Conservation (phyloP, 2,797 vertebrate genomes). For the Martes flavigula region DNA sequence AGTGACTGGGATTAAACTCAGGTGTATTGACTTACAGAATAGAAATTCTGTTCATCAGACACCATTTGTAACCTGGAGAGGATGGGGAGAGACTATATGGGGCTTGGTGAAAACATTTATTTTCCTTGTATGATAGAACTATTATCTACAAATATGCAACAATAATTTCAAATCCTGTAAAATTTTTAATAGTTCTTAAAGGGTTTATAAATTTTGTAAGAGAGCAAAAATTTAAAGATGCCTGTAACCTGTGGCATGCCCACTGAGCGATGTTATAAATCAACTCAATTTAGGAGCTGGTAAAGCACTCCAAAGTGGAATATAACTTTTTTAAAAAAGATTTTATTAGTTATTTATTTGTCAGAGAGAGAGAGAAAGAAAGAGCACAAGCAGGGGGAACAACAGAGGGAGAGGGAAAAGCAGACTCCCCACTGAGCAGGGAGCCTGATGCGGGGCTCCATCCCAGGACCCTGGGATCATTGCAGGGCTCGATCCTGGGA, state of each 20-base stretch:
- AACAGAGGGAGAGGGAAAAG: not conserved
- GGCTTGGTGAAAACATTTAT: not conserved
- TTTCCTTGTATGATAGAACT: not conserved
- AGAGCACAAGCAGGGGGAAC: not conserved
- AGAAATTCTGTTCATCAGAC: not conserved
- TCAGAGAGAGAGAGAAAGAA: too few relatives aligned
- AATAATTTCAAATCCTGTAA: conserved; percentile 23
- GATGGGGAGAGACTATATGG: not conserved
- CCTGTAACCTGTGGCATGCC: not conserved
- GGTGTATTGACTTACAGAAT: not conserved
- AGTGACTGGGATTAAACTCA: not conserved
- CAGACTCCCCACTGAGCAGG: not conserved
- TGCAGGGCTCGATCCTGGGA: not conserved
- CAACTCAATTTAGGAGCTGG: not conserved
- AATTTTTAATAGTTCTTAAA: not conserved
- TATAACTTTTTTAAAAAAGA: not conserved
- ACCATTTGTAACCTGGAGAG: not conserved
- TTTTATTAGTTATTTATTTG: not conserved
- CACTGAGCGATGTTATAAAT: not conserved
- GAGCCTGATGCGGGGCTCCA: not conserved
- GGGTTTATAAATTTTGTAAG: not conserved
- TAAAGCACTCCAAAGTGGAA: not conserved
- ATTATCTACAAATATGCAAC: not conserved
- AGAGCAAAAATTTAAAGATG: not conserved
- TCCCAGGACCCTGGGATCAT: not conserved